Evolutionary conservation across 1,140 invertebrate genomes (phyloP).

Genomic region (Bombus pyrosoma): DNA sequence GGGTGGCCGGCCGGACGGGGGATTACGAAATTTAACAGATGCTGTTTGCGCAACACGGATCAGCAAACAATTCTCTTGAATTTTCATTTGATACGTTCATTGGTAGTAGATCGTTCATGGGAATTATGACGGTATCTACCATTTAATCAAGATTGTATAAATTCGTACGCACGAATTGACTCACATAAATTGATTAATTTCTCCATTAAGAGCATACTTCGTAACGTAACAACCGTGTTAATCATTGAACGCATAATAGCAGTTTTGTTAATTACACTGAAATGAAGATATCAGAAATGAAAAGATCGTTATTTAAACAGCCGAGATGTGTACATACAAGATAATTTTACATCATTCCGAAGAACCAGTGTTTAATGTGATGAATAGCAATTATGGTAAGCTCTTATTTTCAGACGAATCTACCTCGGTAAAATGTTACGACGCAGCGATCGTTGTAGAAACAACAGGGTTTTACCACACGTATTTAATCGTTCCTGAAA

Average conservation of each 20-base stretch:
- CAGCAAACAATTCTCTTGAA: background rate
- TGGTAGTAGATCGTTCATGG: background rate
- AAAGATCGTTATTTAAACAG: background rate
- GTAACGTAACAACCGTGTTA: background rate
- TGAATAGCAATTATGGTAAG: background rate
- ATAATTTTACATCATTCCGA: background rate
- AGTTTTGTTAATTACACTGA: background rate
- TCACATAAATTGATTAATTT: background rate
- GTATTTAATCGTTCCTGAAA: slow-evolving; percentile 9
- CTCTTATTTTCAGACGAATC: background rate
- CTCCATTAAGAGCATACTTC: background rate
- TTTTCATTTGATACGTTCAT: background rate
- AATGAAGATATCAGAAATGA: background rate
- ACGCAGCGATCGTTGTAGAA: background rate
- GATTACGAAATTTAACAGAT: slow-evolving; percentile 9
- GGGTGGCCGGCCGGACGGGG: too few species aligned
- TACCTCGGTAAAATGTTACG: background rate
- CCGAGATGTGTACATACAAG: background rate
- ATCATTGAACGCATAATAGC: background rate
- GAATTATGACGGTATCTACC: background rate
- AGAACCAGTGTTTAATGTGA: background rate
- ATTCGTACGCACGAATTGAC: background rate
- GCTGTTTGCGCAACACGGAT: background rate
- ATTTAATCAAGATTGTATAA: background rate
- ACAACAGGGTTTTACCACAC: background rate